Evolutionary conservation across 2,888 invertebrate genomes (phyloP).

Genomic region (Mesopsocus fuscifrons): DNA sequence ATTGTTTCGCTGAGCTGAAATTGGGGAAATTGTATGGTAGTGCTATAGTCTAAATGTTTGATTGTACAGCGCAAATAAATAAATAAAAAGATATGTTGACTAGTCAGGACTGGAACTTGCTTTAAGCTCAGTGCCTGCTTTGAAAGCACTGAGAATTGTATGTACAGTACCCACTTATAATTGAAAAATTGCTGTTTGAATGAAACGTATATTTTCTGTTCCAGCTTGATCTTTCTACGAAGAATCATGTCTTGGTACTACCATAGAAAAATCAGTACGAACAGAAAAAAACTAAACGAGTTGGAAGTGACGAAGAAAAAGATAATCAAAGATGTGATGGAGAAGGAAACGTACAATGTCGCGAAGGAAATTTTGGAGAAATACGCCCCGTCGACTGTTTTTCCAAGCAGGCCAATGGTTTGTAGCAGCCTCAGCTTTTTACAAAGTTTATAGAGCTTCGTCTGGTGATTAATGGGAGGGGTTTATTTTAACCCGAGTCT

Average conservation of each 20-base stretch:
- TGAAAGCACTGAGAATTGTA: no score
- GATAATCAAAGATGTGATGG: conserved; percentile 88
- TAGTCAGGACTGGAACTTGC: no score
- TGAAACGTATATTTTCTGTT: conserved; percentile 19
- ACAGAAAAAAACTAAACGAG: conserved; percentile 47
- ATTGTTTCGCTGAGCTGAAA: no score
- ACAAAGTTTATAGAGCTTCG: background rate
- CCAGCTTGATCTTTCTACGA: conserved; percentile 59
- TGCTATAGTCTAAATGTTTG: no score
- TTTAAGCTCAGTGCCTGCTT: no score
- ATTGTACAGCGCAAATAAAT: background rate
- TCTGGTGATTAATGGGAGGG: conserved; percentile 2
- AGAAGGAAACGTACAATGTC: conserved; percentile 92
- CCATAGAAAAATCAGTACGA: conserved; percentile 57
- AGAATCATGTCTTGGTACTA: conserved; percentile 76
- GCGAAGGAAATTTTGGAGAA: conserved; percentile 77
- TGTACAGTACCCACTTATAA: conserved; percentile 12
- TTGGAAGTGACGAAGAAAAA: conserved; percentile 68
- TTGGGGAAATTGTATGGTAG: no score
- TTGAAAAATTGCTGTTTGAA: conserved; percentile 13
- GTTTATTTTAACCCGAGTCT: background rate
- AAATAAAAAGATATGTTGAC: background rate
- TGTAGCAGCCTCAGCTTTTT: background rate
- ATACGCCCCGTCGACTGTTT: conserved; percentile 63
- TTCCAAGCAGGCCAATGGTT: no score